Conservation (phyloP, 2,113 vertebrate species). For the Campylomormyrus numenius region DNA sequence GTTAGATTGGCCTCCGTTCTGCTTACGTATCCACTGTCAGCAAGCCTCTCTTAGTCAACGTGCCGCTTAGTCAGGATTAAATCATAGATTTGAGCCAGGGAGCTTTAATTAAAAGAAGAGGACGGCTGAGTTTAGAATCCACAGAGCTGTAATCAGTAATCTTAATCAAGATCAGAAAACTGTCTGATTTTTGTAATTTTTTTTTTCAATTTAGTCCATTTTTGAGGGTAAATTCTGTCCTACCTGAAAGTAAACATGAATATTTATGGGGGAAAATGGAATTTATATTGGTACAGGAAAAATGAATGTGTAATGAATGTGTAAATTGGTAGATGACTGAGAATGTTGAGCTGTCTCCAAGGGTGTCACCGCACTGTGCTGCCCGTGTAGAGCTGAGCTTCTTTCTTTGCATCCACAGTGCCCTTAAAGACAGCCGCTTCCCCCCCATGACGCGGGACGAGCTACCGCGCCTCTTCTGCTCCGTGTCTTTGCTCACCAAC, state of each 20-base stretch:
- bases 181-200: neutral
- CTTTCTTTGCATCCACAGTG: constrained; percentile 64
- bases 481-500: constrained; percentile 99
- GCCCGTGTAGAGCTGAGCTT: neutral
- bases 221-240: neutral
- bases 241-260: neutral
- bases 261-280: neutral
- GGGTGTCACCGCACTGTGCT: neutral
- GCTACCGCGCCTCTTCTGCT: constrained; percentile 98
- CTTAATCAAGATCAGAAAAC: neutral
- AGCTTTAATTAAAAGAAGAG: neutral
- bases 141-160: neutral
- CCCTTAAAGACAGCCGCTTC: constrained; percentile 99
- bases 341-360: neutral
- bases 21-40: neutral
- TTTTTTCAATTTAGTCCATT: neutral
- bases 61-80: neutral
- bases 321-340: neutral
- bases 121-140: neutral
- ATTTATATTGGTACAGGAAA: neutral
- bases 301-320: neutral
- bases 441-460: constrained; percentile 99
- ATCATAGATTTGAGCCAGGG: neutral
- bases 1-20: neutral
- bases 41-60: neutral